phyloP scores from a whole-genome alignment of 2,888 invertebrate species.

The Cheilosia vernalis region DNA sequence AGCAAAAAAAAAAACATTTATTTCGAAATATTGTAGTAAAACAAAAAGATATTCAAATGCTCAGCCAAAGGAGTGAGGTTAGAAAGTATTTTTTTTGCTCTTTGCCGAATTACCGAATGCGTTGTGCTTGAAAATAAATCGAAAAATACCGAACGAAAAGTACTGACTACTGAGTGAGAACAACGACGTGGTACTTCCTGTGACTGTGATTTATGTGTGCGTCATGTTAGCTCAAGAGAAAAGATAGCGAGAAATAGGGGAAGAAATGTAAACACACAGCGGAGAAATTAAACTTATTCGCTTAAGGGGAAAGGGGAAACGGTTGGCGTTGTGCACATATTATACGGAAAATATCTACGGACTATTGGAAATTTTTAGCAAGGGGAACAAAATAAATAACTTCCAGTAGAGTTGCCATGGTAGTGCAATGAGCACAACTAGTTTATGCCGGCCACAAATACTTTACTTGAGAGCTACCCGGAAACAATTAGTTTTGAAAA shows the following conservation, averaged over 20 bases:
- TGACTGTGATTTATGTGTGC: constrained; percentile 53
- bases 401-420: no score
- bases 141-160: constrained; percentile 57
- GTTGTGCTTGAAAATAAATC: constrained; percentile 31
- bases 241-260: constrained; percentile 26
- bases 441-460: no score
- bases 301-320: background rate
- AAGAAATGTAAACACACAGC: constrained; percentile 6
- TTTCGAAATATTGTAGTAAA: background rate
- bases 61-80: background rate
- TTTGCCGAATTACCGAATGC: constrained; percentile 8
- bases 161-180: constrained; percentile 35
- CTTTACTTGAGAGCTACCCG: no score
- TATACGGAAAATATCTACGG: background rate
- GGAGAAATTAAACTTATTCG: constrained; percentile 22
- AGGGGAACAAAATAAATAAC: no score
- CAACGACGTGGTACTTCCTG: constrained; percentile 73
- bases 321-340: background rate
- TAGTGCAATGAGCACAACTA: no score
- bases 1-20: background rate
- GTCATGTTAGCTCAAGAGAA: constrained; percentile 62
- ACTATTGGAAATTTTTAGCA: background rate
- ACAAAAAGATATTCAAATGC: background rate
- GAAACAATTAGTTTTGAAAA: no score
- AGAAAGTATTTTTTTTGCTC: background rate